Base-by-base conservation (phyloP, 2,797 vertebrate genomes). In the Lutjanus campechanus region DNA sequence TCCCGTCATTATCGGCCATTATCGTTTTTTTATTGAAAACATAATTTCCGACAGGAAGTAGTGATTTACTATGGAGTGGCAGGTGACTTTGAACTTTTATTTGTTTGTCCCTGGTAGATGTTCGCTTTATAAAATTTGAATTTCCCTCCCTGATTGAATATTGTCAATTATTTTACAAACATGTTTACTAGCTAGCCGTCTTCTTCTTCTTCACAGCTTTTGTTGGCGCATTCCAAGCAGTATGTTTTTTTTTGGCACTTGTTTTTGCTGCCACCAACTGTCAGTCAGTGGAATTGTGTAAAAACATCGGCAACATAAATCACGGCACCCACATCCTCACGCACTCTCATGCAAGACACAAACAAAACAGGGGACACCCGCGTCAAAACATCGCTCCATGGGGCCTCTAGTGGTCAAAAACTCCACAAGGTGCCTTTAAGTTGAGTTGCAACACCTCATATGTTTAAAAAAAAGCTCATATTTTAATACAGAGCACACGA, bases 241-340 rank as follows among this genome's bases (percentile, higher is more conserved):
- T 22, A 1, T 1, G 11, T 56, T 43, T 36, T 59, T 59, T 59
- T 53, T 58, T 41, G 8, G 13, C 1, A 1, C 4, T 0, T n/a
- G n/a, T n/a, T n/a, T n/a, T 66, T 66, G 40, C 64, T 4, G 1
- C 25, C 7, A 22, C 49, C 49, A 53, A 10, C 47, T 54, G 9
- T 51, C 29, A 12, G 7, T 19, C 40, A 12, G 51, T 8, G 19
- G 19, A 68, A 22, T 16, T 10, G 17, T 22, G 41, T 20, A 8
- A 36, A 58, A 36, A 36, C 29, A 4, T 4, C 5, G 29, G 29
- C 9, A 29, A 36, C 2, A 7, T 59, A 19, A 8, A 58, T 58
- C 1, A 1, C 3, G 1, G 8, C 8, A 1, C 7, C 1, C 8
- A 4, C 11, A 10, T 20, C 22, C 1, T 40, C 2, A 1, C 5